Percentiles rank a stretch among this genome's conserved stretches.
Evolutionary conservation across 2,113 vertebrate species (phyloP).

Genomic region (Athene cunicularia): DNA sequence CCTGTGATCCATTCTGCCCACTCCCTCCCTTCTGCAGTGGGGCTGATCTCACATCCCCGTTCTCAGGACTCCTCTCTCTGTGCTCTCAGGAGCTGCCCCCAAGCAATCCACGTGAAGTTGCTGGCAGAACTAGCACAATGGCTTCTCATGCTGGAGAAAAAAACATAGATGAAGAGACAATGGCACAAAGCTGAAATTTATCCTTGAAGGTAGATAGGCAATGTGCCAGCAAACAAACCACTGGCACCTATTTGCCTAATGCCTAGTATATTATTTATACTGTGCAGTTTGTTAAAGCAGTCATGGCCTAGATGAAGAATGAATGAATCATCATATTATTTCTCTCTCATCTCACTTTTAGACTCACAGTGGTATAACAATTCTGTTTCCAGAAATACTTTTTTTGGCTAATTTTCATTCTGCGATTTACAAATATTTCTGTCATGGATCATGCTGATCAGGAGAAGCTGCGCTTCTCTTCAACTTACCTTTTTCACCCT

Average conservation of each 20-base stretch:
- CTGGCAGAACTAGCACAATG: neutral
- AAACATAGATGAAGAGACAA: neutral
- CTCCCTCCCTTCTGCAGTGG: neutral
- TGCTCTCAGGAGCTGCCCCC: neutral
- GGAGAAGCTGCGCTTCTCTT: neutral
- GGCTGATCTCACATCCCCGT: neutral
- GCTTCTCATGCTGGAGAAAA: neutral
- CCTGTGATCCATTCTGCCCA: neutral
- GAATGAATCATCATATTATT: neutral
- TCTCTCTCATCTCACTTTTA: neutral
- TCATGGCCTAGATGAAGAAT: neutral
- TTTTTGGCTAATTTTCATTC: neutral
- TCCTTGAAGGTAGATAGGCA: neutral
- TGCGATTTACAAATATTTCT: neutral
- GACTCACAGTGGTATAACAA: neutral
- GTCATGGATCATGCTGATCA: neutral
- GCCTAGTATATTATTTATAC: neutral
- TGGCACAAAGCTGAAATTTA: neutral
- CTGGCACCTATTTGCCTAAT: neutral
- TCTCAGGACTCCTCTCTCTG: rapidly evolving
- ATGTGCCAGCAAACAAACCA: neutral
- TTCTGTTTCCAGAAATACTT: neutral
- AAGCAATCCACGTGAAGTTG: rapidly evolving
- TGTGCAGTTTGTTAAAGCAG: neutral
- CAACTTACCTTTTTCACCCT: neutral